Conservation (phyloP, 2,888 invertebrate species). For the Pyrrhosoma nymphula region DNA sequence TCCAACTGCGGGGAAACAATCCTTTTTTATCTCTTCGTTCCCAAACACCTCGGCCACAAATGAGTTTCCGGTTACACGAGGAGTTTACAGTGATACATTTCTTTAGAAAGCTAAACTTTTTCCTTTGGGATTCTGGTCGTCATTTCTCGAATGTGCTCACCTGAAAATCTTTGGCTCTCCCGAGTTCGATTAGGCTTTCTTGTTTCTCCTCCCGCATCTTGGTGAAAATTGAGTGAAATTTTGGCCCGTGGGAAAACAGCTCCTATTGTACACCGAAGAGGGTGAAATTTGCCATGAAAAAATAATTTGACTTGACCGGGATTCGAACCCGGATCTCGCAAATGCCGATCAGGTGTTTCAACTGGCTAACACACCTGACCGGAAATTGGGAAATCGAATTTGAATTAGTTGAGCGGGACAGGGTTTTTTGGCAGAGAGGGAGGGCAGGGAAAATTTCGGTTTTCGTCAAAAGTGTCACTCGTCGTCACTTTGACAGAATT, state of each 20-base stretch:
- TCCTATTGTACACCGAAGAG: background rate
- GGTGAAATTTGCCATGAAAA: background rate
- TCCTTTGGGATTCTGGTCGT: background rate
- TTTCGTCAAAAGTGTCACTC: too few relatives aligned
- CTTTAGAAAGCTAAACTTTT: background rate
- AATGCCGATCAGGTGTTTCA: too few relatives aligned
- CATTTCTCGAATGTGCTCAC: background rate
- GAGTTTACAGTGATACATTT: background rate
- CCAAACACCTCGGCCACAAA: background rate
- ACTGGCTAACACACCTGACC: too few relatives aligned
- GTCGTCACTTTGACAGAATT: too few relatives aligned
- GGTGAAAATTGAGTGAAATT: background rate
- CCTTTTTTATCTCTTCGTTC: background rate
- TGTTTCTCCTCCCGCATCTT: background rate
- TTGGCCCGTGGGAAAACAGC: background rate
- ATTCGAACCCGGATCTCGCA: too few relatives aligned
- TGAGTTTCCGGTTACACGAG: conserved; percentile 19
- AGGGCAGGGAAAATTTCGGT: too few relatives aligned
- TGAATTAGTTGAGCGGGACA: too few relatives aligned
- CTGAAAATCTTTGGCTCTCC: background rate
- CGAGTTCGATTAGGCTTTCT: background rate
- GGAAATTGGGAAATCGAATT: too few relatives aligned
- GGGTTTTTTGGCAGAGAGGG: too few relatives aligned
- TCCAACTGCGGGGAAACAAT: background rate
- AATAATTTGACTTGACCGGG: too few relatives aligned